A percentile compares a stretch with the other conserved stretches of the same genome.
These are phyloP conservation scores for Pogonomyrmex barbatus DNA, from an alignment of 1,140 invertebrate genomes.

Conservation along the genomic window DNA sequence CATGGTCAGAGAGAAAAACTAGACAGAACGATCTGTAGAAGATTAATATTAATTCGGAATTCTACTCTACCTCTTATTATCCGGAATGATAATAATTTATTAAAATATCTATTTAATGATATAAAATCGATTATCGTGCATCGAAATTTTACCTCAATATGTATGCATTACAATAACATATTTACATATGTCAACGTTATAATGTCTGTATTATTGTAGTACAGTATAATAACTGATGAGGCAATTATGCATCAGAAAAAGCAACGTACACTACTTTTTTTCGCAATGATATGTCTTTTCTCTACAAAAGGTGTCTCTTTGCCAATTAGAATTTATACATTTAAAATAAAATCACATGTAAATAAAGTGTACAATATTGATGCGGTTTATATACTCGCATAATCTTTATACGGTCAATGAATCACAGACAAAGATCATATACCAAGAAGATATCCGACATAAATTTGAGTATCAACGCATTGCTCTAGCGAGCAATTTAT, in stretches of 20 bases:
- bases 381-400: not conserved
- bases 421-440: conserved; percentile 9
- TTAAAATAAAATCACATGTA: not conserved
- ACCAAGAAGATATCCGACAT: conserved; percentile 46
- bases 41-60: not conserved
- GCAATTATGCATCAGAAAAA: no score
- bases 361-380: conserved; percentile 21
- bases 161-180: not conserved
- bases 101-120: not conserved
- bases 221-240: not conserved
- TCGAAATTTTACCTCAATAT: not conserved
- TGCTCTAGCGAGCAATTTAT: conserved; percentile 49
- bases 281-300: not conserved
- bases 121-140: not conserved
- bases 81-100: not conserved
- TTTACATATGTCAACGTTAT: not conserved
- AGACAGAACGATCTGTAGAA: not conserved
- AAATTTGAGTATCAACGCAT: conserved; percentile 37
- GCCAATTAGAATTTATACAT: not conserved
- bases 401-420: conserved; percentile 1
- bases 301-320: not conserved
- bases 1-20: conserved; percentile 8
- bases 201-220: not conserved
- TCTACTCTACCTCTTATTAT: not conserved
- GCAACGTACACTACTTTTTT: not conserved